Base-by-base conservation (phyloP, 2,888 invertebrate genomes). In the Hirtodrosophila histrioides region DNA sequence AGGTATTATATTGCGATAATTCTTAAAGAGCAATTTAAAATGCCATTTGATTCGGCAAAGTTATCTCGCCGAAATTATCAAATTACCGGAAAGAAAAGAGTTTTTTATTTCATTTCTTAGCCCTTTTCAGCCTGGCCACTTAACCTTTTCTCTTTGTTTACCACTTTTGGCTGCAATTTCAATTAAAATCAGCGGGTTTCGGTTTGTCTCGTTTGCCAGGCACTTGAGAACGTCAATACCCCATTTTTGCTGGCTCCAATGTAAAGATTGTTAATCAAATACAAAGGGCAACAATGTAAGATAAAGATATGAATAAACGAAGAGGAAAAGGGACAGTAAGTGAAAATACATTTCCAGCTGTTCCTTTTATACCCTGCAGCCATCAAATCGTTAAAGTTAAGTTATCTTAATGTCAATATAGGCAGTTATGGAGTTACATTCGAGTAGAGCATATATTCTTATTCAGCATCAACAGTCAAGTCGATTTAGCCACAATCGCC, bases 231-330 rank as follows among this genome's bases (percentile, higher is more conserved):
- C 67, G 68, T 64, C 71, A 77, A 75, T 66, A 62, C 48, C 51
- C 24, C 71, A 63, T 57, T 68, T 78, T 57, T 54, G 62, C 53
- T 49, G 10, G 49, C 39, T 17, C 40, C 35, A 39, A 12, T 33
- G 36, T 50, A 9, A 36, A 67, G 76, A 69, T 71, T 70, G 68
- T 64, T 72, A 78, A 81, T 87, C 69, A 84, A 72, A 78, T 54
- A 56, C 61, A 57, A 64, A 62, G 64, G 72, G 56, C 56, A 29
- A 44, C 27, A 31, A 39, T n/a, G 9, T 49, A 37, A 51, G 48
- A 44, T 37, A 46, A 71, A 51, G 75, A 75, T 71, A 81, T 63
- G 37, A 78, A 71, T 58, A 50, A 29, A 35, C 4, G 9, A 11
- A 39, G 29, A 4, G 33, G 54, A 31, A 63, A 58, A 57, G 55